Conservation (phyloP, 2,888 invertebrate genomes). For the Ceraclea dissimilis region DNA sequence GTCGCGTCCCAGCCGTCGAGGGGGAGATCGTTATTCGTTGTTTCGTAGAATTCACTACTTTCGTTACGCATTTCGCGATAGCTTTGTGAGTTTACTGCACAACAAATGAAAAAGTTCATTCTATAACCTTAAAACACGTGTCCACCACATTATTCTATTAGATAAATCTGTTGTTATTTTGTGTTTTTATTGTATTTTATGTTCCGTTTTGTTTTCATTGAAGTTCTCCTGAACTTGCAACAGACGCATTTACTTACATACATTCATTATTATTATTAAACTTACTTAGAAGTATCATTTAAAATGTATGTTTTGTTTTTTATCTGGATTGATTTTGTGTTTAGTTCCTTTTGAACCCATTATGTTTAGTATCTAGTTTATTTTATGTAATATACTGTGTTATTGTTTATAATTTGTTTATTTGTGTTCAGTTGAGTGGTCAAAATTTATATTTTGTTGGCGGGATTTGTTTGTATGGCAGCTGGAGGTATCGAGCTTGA, state of each 20-base stretch:
- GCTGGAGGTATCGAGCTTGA: background rate
- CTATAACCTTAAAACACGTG: slow-evolving; percentile 10
- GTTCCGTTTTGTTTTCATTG: too few relatives aligned
- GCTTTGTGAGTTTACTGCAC: background rate
- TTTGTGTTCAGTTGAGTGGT: slow-evolving; percentile 24
- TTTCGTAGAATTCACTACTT: slow-evolving; percentile 13
- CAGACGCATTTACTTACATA: too few relatives aligned
- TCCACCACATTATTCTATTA: slow-evolving; percentile 9
- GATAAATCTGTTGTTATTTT: too few relatives aligned
- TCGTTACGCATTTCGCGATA: slow-evolving; percentile 10
- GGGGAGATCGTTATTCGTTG: slow-evolving; percentile 25
- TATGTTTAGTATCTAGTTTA: slow-evolving; percentile 9
- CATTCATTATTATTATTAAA: too few relatives aligned
- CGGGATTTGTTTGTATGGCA: background rate
- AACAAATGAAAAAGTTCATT: background rate
- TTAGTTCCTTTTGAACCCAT: background rate
- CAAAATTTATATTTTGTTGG: too few relatives aligned
- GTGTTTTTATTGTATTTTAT: background rate
- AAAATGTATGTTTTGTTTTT: background rate
- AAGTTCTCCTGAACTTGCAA: too few relatives aligned
- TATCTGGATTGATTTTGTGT: background rate
- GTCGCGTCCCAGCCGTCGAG: slow-evolving; percentile 27
- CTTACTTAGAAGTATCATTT: too few relatives aligned
- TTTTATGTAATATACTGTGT: slow-evolving; percentile 17
- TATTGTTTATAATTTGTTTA: slow-evolving; percentile 14